Base-by-base conservation (phyloP, 2,888 invertebrate genomes). In the Heliconius cydno region DNA sequence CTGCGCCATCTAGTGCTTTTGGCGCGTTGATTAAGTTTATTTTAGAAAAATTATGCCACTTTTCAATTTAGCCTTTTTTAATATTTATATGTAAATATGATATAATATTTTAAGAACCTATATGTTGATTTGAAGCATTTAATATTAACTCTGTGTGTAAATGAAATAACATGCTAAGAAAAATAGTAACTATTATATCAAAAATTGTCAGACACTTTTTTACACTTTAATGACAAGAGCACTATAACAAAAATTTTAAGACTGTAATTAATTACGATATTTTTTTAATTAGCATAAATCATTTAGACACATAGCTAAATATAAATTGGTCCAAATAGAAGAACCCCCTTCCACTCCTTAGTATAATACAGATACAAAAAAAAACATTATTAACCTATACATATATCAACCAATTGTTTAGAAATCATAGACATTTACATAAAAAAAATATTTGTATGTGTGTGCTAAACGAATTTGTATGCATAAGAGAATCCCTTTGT, bases 271-370 rank as follows among this genome's bases (percentile, higher is more conserved):
- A 25, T 25, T 25, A 63, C 2, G 10, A 28, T 13, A 2, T 28
- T 28, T 46, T 28, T 41, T 28, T 15, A 19, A 46, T 30, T 76
- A 22, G 76, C 57, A 79, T 46, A 52, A 76, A 30, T 52, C 73
- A 67, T 73, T n/a, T 73, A 73, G 38, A 78, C 65, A 52, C 72
- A 63, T 30, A 66, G 60, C 13, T 30, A 57, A 57, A n/a, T 28
- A 57, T 22, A 72, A 72, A 52, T 30, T 13, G 30, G 10, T 19
- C n/a, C 2, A 30, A 57, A 30, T 73, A 30, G 22, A 72, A 30
- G 34, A 72, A 22, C 65, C 19, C 67, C 38, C 57, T 38, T 38
- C 46, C 46, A 9, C 22, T 28, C 28, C 46, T 71, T 63, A 38
- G 30, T n/a, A 72, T 6, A 60, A 73, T 22, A 60, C n/a, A 73